These are phyloP conservation scores for Lasioglossum oenotherae DNA, from an alignment of 2,888 invertebrate species.

Conservation along the genomic window DNA sequence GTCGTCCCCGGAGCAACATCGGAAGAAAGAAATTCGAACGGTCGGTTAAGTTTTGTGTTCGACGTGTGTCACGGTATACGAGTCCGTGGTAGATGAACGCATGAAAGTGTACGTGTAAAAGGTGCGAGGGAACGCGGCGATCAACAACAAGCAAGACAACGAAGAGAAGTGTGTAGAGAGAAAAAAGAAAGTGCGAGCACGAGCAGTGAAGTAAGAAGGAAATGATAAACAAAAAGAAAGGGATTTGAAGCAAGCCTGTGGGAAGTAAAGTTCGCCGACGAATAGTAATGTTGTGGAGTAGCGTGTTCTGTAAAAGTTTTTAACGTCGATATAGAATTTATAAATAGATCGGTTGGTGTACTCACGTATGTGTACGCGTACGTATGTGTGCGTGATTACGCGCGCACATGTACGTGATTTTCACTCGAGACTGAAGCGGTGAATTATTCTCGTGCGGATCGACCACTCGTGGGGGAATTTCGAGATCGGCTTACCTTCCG, in stretches of 20 bases:
- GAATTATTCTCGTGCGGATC: constrained; percentile 73
- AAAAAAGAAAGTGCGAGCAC: constrained; percentile 30
- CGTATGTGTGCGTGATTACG: constrained; percentile 69
- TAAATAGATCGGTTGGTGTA: constrained; percentile 61
- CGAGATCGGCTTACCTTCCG: constrained; percentile 79
- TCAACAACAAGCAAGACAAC: constrained; percentile 15
- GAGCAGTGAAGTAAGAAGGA: constrained; percentile 31
- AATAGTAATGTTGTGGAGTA: constrained; percentile 64
- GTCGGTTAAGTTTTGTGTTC: constrained; percentile 40
- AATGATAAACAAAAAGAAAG: constrained; percentile 59
- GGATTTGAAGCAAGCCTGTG: constrained; percentile 32
- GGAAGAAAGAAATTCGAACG: constrained; percentile 46
- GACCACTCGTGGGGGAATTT: constrained; percentile 74
- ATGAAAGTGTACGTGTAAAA: constrained; percentile 52
- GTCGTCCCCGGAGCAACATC: constrained; percentile 60
- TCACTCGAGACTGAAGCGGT: constrained; percentile 74
- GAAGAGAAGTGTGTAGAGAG: constrained; percentile 21
- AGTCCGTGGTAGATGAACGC: constrained; percentile 47
- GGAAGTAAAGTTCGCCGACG: constrained; percentile 48
- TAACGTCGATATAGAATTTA: constrained; percentile 64
- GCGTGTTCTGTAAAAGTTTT: constrained; percentile 62
- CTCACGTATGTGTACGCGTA: constrained; percentile 68
- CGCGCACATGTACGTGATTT: constrained; percentile 74
- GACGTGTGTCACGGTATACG: constrained; percentile 45
- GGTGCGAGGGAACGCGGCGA: constrained; percentile 9